Evolutionary conservation across 2,113 vertebrate species (phyloP).

Genomic region (rat (Rattus norvegicus)): DNA sequence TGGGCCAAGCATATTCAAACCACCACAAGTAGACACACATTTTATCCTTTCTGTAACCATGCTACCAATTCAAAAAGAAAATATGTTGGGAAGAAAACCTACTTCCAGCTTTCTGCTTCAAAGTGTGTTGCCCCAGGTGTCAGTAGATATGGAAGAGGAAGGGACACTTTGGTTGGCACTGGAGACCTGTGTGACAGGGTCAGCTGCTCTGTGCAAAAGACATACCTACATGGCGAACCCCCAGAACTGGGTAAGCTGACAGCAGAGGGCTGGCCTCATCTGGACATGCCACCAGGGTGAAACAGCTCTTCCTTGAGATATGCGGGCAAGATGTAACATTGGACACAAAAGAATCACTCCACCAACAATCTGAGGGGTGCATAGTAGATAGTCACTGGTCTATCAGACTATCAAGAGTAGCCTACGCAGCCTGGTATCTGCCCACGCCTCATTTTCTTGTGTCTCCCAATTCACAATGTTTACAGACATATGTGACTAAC

Average conservation of each 20-base stretch:
- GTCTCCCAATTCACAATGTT: slow-evolving; percentile 80
- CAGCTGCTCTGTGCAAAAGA: slow-evolving; percentile 72
- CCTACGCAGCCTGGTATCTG: slow-evolving; percentile 83
- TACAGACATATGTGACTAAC: slow-evolving; percentile 83
- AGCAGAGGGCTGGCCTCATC: slow-evolving; percentile 86
- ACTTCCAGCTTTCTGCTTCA: slow-evolving; percentile 81
- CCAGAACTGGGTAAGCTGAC: slow-evolving; percentile 86
- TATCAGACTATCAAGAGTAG: slow-evolving; percentile 82
- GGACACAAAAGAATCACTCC: slow-evolving; percentile 86
- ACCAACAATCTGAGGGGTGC: slow-evolving; percentile 81
- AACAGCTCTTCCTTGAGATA: slow-evolving; percentile 85
- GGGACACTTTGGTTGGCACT: slow-evolving; percentile 84
- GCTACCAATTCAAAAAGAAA: background rate
- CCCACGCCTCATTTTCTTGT: slow-evolving; percentile 82
- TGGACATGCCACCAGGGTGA: slow-evolving; percentile 78
- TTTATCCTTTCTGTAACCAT: background rate
- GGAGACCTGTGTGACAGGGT: slow-evolving; percentile 83
- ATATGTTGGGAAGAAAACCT: slow-evolving; percentile 79
- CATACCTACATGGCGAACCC: slow-evolving; percentile 79
- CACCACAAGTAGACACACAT: background rate
- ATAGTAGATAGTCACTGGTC: slow-evolving; percentile 90
- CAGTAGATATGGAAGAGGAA: slow-evolving; percentile 87
- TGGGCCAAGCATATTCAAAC: no score
- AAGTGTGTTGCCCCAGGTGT: slow-evolving; percentile 81
- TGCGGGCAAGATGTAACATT: slow-evolving; percentile 78